Conservation (phyloP, 2,888 invertebrate species). For the Cheilosia scutellata region DNA sequence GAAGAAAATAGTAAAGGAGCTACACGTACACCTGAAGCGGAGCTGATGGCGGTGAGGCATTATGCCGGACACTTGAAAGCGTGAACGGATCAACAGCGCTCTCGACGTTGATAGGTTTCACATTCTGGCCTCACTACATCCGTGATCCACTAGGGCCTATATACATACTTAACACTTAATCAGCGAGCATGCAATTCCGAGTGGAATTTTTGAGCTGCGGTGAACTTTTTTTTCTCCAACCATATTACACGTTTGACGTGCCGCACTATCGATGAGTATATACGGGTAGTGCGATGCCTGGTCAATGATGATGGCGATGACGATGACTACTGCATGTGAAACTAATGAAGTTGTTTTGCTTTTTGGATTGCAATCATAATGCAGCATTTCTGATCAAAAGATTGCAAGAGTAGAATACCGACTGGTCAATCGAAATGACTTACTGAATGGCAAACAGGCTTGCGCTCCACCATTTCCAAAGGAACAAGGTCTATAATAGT, state of each 20-base stretch:
- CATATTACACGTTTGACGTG: constrained; percentile 46
- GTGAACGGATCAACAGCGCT: constrained; percentile 40
- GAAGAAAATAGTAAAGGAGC: constrained; percentile 48
- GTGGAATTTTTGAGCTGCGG: constrained; percentile 33
- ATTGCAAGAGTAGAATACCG: constrained; percentile 38
- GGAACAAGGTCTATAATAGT: background rate
- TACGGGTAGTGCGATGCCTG: constrained; percentile 39
- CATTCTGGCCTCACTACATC: constrained; percentile 28
- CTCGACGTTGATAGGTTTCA: constrained; percentile 26
- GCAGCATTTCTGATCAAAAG: constrained; percentile 64
- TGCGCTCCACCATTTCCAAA: background rate
- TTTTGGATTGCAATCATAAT: constrained; percentile 65
- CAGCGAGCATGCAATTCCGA: constrained; percentile 71
- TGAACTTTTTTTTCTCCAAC: constrained; percentile 11
- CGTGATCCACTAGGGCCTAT: constrained; percentile 49
- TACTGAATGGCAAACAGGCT: constrained; percentile 5
- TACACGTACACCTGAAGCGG: constrained; percentile 7
- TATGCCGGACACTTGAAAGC: constrained; percentile 48
- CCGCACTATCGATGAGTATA: background rate
- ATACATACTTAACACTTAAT: constrained; percentile 71
- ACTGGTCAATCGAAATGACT: constrained; percentile 7
- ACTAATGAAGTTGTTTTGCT: constrained; percentile 73
- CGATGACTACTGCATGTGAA: constrained; percentile 65
- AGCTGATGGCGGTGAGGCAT: background rate
- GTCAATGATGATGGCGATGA: constrained; percentile 38